Evolutionary conservation across 2,888 invertebrate species (phyloP), one percentile per base, ranked within the genome.

Genomic region (Cephus runcator): DNA sequence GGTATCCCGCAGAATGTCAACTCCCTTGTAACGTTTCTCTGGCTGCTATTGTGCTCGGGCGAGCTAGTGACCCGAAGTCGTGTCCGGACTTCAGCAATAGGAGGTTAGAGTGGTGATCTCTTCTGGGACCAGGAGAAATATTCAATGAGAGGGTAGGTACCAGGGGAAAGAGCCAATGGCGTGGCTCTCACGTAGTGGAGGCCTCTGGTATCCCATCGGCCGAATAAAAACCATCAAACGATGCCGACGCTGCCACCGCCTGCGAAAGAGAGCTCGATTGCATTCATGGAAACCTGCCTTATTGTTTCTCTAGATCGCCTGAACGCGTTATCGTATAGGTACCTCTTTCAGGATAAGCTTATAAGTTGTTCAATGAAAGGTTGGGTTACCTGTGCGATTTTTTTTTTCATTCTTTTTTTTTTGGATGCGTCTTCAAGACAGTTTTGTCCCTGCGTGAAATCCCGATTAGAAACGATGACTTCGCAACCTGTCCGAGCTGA

Each of bases 181-280:
- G 79, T 69, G 73, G 79, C 69, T 69, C 36, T 56, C 56, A 23
- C 23, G 23, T 56, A 23, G 23, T 23, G 56, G 56, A 56, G 23
- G 23, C 23, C 56, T 56, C 23, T 56, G 56, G 56, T 56, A 56
- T 56, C 56, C 76, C 71, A 35, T 77, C 75, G 69, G 69, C 69
- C 78, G 76, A 82, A 81, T 87, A 88, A 89, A 89, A 88, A 88
- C 81, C 84, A 87, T 88, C 88, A 89, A 89, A 89, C 87, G 87
- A 85, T 79, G 86, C 88, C 88, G 88, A 56, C 87, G 71, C 83
- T 79, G 71, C 79, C 73, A 73, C 15, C 73, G 71, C 69, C 56
- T 56, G 56, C 56, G 56, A 56, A 56, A 56, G 56, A 56, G 56
- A 23, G 56, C 56, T 56, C 68, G 77, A 69, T 69, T 75, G 83